Evolutionary conservation across 2,113 vertebrate species (phyloP), one percentile per base, ranked within the genome.

Genomic region (Sciurus niger): DNA sequence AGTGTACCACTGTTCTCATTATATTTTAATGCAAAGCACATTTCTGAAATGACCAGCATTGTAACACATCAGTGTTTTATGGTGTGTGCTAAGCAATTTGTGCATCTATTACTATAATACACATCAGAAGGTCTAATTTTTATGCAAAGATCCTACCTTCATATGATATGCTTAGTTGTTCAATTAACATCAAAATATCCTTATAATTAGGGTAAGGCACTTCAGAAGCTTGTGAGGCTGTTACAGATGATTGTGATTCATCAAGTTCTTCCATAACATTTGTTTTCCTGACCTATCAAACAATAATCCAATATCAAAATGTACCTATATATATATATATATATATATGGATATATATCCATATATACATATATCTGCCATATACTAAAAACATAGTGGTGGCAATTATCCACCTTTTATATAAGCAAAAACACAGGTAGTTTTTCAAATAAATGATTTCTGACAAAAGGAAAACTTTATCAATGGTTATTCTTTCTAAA

Each of bases 221-320:
- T 46, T 99, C 98, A 0, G 93, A 95, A 60, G 99, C 99, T 37
- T 99, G 99, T 65, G 99, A 99, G 95, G 98, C 97, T 67, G 99
- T 99, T 97, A 99, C 99, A 22, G 99, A 99, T 0, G 99, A 99
- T 90, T 98, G 99, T 93, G 99, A 98, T 85, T 99, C 99, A 96
- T 99, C 99, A 76, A 99, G 98, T 96, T 99, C 99, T 97, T 99
- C 99, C 24, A 97, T 82, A 97, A 98, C 95, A 94, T 97, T 98
- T 86, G 97, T 77, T 14, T 76, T 46, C 53, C 43, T 18, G 13
- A 87, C 63, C 97, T 97, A 83, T 14, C 76, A 77, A 80, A 88
- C 87, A 94, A 73, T 28, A 89, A 89, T 5, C 60, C 58, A 86
- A 89, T 5, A 88, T 80, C 67, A 82, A 82, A 94, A 86, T 51